Evolutionary conservation across 2,797 vertebrate species (phyloP).

Genomic region (Hylomyscus alleni): DNA sequence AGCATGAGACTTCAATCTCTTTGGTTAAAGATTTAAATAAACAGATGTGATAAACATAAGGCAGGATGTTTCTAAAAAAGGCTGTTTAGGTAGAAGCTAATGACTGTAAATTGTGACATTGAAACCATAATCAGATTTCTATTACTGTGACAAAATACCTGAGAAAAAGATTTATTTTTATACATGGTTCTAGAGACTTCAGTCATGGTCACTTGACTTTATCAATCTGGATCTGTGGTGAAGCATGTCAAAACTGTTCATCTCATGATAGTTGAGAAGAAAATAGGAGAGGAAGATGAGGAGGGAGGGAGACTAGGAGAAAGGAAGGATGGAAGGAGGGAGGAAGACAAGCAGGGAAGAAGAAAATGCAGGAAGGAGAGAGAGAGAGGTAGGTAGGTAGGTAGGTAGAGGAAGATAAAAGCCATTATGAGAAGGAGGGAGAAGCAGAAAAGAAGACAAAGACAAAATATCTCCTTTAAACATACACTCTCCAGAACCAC

Average conservation of each 20-base stretch:
- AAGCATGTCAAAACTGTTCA: neutral
- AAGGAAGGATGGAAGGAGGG: neutral
- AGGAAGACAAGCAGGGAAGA: neutral
- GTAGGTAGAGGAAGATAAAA: no score
- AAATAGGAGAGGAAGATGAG: neutral
- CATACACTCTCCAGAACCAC: neutral
- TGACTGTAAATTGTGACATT: neutral
- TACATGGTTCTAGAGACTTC: neutral
- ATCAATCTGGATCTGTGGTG: neutral
- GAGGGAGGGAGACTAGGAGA: neutral
- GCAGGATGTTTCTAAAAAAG: neutral
- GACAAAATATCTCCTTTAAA: neutral
- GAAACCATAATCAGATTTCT: neutral
- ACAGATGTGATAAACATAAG: neutral
- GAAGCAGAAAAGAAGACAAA: neutral
- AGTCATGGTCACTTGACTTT: neutral
- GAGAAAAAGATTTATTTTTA: neutral
- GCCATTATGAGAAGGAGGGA: neutral
- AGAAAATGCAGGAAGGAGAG: neutral
- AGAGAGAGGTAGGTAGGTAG: no score
- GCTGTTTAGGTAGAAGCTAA: neutral
- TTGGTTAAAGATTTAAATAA: neutral
- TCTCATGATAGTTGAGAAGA: neutral
- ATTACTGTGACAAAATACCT: neutral
- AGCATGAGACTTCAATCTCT: neutral